Base-by-base conservation (phyloP, 1,140 invertebrate species). In the Vanessa tameamea region DNA sequence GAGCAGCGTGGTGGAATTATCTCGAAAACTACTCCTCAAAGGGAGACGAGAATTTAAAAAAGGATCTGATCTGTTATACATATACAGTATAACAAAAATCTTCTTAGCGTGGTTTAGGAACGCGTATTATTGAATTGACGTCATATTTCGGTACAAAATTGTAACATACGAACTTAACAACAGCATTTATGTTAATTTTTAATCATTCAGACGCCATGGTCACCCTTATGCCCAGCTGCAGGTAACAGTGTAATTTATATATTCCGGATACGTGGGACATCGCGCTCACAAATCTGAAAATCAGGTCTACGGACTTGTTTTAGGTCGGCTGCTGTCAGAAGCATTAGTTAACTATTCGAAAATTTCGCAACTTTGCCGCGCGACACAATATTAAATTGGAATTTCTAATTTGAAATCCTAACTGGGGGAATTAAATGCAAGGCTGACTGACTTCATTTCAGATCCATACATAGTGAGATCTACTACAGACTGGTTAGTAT, bases 231-330 rank as follows among this genome's bases (percentile, higher is more conserved):
- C 23, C 55, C 23, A 26, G 8, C 55, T 53, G 11, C 55, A 59
- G 55, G 55, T 59, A 59, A 59, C 20, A 59, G 4, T 26, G 55
- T 59, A 59, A 59, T 59, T 59, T 59, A 59, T 59, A 59, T 26
- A 59, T 26, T 59, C 23, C 55, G 55, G 23, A 15, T 59, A 59
- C 55, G 55, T 31, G 55, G 55, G 55, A 26, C 55, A 26, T 59
- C 23, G 23, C 48, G n/a, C 48, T 14, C n/a, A n/a, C 23, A 59
- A 26, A 59, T 59, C 55, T 13, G 11, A 59, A 12, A 59, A 59
- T 59, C 55, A 26, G 55, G 20, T 26, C 55, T 59, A 53, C n/a
- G 15, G 51, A 16, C n/a, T 53, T 53, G 15, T 43, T 43, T 43
- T 43, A 43, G 37, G 37, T 43, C 15, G 8, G 51, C 4, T n/a